Base-by-base conservation (phyloP, 2,113 vertebrate genomes). In the Zosterops pallidus region DNA sequence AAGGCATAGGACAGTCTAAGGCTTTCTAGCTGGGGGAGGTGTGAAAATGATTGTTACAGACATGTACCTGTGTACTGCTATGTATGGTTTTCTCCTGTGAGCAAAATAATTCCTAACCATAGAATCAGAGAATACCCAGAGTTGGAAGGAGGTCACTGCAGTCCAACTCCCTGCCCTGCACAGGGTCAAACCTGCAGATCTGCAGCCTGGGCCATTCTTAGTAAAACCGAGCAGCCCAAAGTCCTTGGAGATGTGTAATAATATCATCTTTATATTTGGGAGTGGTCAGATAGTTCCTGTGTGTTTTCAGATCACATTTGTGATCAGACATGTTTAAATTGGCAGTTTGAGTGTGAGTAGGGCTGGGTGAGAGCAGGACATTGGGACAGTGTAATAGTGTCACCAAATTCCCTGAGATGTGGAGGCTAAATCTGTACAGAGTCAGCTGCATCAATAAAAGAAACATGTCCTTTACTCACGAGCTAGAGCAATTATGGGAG, bases 401-500 rank as follows among this genome's bases (percentile, higher is more conserved):
- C 85, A 60, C 42, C 41, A 29, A 8, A 65, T 60, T 78, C 52
- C 57, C 72, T 82, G 44, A 9, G 28, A 37, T 0, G 0, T 10
- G 23, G 56, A 14, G 33, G 6, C 25, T 63, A 39, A 60, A 77
- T 78, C 64, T 62, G 76, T 56, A 12, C 63, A 59, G 65, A n/a
- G 56, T 56, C 37, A 23, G 42, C 49, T 89, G 37, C 42, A 42
- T 37, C 90, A 84, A 59, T 50, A 83, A 44, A 78, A 65, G 82
- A 56, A 87, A 56, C 0, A 0, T 83, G 64, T 70, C 71, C 56
- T 94, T 87, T 63, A 72, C 76, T 92, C 31, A 46, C 0, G 0
- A 75, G 53, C 35, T 83, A 33, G 60, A 83, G 64, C 88, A 95
- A 76, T 90, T 96, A 78, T 17, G 69, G 83, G 52, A 63, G 81